A percentile compares a stretch with the other conserved stretches of the same genome.
phyloP scores from a whole-genome alignment of 2,113 vertebrate genomes.

The Dicerorhinus sumatrensis region DNA sequence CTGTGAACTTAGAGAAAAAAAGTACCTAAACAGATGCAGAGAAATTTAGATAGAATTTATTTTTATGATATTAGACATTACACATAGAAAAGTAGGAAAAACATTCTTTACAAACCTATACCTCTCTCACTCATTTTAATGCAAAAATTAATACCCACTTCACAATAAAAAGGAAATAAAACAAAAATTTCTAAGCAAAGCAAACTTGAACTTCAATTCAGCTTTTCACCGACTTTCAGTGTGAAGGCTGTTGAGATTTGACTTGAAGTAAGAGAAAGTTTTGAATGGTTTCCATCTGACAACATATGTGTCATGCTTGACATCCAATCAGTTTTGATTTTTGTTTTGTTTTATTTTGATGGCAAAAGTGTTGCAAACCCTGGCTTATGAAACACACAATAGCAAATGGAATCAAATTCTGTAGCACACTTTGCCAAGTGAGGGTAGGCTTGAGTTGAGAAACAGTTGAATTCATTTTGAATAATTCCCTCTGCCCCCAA shows the following conservation, averaged over 20 bases:
- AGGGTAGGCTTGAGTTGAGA: background rate
- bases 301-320: background rate
- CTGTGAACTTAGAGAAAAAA: background rate
- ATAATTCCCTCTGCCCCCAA: background rate
- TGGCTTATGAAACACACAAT: background rate
- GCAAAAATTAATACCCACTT: background rate
- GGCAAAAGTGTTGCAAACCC: background rate
- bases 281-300: background rate
- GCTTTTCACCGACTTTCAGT: background rate
- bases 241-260: background rate
- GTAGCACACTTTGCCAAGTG: background rate
- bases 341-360: background rate
- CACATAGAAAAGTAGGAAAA: background rate
- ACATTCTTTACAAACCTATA: background rate
- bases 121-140: background rate
- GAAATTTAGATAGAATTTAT: background rate
- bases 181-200: background rate
- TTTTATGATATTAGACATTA: background rate
- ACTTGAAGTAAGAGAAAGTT: background rate
- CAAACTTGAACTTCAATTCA: slow-evolving; percentile 8
- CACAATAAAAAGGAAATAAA: background rate
- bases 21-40: background rate
- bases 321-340: background rate
- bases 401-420: background rate
- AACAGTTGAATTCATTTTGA: slow-evolving; percentile 18